Conservation (phyloP, 1,140 invertebrate genomes). For the Trachelipus rathkii region DNA sequence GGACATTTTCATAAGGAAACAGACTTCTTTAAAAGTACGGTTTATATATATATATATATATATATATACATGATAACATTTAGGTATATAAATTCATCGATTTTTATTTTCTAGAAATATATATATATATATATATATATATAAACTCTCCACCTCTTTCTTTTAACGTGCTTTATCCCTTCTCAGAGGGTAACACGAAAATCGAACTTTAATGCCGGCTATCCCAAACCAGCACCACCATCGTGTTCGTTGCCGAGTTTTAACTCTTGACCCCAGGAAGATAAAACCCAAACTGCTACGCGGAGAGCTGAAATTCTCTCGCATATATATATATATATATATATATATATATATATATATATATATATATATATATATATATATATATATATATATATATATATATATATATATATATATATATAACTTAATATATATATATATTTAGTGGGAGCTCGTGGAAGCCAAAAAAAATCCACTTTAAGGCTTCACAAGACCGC, state of each 20-base stretch:
- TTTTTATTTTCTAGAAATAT: too few relatives aligned
- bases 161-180: too few relatives aligned
- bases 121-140: neutral
- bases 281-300: too few relatives aligned
- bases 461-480: too few relatives aligned
- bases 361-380: constrained; percentile 2
- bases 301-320: neutral
- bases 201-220: too few relatives aligned
- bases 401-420: constrained; percentile 2
- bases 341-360: constrained; percentile 13
- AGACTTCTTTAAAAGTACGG: neutral
- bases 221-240: too few relatives aligned
- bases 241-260: too few relatives aligned
- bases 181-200: too few relatives aligned
- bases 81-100: neutral
- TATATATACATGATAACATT: neutral
- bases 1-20: neutral
- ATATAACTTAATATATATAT: neutral
- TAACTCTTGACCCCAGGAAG: too few relatives aligned
- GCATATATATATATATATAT: constrained; percentile 3
- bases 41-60: constrained; percentile 11
- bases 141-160: too few relatives aligned
- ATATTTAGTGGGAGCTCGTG: too few relatives aligned
- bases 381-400: neutral
- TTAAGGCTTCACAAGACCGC: too few relatives aligned